A percentile compares a stretch with the other conserved stretches of the same genome.
Conservation (phyloP, 2,888 invertebrate genomes). For the Mamestra brassicae region DNA sequence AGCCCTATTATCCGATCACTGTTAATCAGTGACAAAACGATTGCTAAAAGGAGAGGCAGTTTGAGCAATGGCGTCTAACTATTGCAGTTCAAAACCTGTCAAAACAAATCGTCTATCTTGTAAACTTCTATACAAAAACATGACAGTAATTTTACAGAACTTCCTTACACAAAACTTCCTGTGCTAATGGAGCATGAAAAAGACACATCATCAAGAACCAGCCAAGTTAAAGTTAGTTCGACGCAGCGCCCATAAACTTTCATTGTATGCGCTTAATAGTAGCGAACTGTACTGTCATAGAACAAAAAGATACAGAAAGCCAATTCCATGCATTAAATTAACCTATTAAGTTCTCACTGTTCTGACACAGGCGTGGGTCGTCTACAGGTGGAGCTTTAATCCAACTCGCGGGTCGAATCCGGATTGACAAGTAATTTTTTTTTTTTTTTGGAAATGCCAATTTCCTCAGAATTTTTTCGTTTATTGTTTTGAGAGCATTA, state of each 20-base stretch:
- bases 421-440: too few relatives aligned
- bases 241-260: constrained; percentile 48
- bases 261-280: constrained; percentile 52
- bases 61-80: not conserved
- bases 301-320: constrained; percentile 1
- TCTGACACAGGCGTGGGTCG: too few relatives aligned
- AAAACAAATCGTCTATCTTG: constrained; percentile 12
- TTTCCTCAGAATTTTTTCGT: not conserved
- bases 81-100: not conserved
- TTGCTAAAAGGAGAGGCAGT: not conserved
- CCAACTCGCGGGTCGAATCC: too few relatives aligned
- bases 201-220: constrained; percentile 50
- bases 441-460: not conserved
- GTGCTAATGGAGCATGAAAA: constrained; percentile 51
- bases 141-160: constrained; percentile 39
- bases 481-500: not conserved
- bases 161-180: constrained; percentile 36
- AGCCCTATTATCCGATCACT: too few relatives aligned
- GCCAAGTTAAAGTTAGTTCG: constrained; percentile 40
- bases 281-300: constrained; percentile 4
- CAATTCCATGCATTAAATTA: not conserved
- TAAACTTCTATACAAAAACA: constrained; percentile 24
- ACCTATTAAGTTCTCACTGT: not conserved
- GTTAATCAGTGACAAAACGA: not conserved
- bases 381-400: too few relatives aligned